phyloP scores from a whole-genome alignment of 2,113 vertebrate species.

The Psammodynastes pulverulentus region DNA sequence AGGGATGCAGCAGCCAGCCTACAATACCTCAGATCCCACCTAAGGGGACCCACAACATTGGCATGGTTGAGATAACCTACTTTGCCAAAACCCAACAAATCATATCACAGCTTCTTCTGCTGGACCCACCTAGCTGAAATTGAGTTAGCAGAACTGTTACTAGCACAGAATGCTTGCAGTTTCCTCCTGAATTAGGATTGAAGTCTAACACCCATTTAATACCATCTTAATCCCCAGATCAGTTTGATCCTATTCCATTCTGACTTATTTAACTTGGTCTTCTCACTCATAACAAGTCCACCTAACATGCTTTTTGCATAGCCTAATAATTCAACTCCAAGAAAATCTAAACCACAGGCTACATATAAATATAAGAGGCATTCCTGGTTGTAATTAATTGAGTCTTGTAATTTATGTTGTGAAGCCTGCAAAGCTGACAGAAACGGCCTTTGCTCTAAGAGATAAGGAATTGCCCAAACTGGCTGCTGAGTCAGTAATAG shows the following conservation, averaged over 20 bases:
- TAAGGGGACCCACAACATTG: neutral
- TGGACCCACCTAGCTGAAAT: neutral
- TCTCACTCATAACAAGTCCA: neutral
- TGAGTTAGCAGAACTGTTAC: neutral
- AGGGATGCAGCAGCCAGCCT: neutral
- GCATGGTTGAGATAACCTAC: neutral
- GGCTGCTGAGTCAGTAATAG: neutral
- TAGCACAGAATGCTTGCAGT: neutral
- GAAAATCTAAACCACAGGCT: neutral
- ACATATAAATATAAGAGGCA: neutral
- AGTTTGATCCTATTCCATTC: neutral
- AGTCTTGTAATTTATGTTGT: neutral
- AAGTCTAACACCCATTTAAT: neutral
- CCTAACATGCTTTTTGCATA: neutral
- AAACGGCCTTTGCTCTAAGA: neutral
- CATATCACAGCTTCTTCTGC: neutral
- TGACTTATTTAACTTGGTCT: neutral
- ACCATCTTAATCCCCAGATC: neutral
- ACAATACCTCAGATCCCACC: neutral
- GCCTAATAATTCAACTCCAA: neutral
- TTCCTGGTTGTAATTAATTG: neutral
- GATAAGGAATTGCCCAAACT: neutral
- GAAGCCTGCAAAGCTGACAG: neutral
- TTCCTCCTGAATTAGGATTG: neutral
- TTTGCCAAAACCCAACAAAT: neutral